Percentiles rank a stretch among this genome's conserved stretches.
Evolutionary conservation across 1,140 invertebrate species (phyloP).

Genomic region (Cherax quadricarinatus): DNA sequence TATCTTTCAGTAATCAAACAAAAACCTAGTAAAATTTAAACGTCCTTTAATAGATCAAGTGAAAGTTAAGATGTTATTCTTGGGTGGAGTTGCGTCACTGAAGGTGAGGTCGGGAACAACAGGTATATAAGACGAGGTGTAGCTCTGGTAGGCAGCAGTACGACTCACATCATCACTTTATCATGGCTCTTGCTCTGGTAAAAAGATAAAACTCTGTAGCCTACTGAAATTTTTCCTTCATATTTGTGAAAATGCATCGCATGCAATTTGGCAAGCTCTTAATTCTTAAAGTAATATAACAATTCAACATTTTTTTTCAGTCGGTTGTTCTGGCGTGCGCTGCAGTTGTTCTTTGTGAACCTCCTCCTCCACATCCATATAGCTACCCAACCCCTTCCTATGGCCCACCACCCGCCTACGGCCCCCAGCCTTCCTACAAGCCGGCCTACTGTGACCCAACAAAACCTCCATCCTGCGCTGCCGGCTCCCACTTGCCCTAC

Average conservation of each 20-base stretch:
- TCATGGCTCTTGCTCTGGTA: conserved; percentile 23
- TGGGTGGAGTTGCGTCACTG: background rate
- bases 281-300: background rate
- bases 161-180: background rate
- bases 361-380: conserved; percentile 6
- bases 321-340: conserved; percentile 63
- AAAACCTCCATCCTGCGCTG: conserved; percentile 40
- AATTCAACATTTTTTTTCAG: conserved; percentile 7
- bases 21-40: background rate
- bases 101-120: background rate
- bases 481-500: conserved; percentile 60
- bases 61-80: background rate
- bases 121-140: background rate
- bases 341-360: conserved; percentile 1
- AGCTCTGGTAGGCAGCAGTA: background rate
- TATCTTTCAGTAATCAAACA: background rate
- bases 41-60: background rate
- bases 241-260: no score
- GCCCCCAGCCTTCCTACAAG: conserved; percentile 45
- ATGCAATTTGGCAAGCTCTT: no score
- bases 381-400: conserved; percentile 24
- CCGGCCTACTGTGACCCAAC: conserved; percentile 57
- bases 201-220: no score
- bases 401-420: conserved; percentile 24
- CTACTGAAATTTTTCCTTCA: no score